phyloP scores from a whole-genome alignment of 2,888 invertebrate genomes.

The Troides helena region DNA sequence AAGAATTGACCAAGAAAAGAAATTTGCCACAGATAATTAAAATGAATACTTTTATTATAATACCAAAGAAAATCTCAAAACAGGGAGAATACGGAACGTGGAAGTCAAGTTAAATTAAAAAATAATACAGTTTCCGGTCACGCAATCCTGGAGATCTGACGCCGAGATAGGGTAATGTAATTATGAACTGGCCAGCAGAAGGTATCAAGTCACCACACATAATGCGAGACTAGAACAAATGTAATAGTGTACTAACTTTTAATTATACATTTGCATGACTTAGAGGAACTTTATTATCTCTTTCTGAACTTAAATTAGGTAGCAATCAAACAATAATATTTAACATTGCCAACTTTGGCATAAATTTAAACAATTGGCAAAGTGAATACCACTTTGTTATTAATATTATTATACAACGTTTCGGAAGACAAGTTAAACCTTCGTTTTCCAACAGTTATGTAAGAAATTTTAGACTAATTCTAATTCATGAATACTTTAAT shows the following conservation, averaged over 20 bases:
- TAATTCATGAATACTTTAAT: too few species aligned
- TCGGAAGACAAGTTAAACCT: too few species aligned
- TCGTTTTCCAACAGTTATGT: too few species aligned
- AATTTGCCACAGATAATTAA: too few species aligned
- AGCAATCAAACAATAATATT: too few species aligned
- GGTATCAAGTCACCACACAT: conserved; percentile 9
- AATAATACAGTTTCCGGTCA: background rate
- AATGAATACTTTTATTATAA: too few species aligned
- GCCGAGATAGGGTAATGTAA: conserved; percentile 4
- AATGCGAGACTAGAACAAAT: background rate
- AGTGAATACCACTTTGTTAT: too few species aligned
- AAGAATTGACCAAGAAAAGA: too few species aligned
- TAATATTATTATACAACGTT: too few species aligned
- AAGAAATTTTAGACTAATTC: too few species aligned
- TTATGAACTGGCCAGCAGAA: conserved; percentile 2
- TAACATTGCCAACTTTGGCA: too few species aligned
- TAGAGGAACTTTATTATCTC: background rate
- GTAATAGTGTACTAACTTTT: background rate
- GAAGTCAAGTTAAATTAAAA: conserved; percentile 2
- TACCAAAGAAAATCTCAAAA: background rate
- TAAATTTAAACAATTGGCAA: too few species aligned
- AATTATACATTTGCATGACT: background rate
- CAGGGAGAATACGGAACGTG: background rate
- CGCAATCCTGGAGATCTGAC: background rate
- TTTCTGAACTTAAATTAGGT: background rate